Conservation (phyloP, 2,797 vertebrate species). For the Myotis pilosus region DNA sequence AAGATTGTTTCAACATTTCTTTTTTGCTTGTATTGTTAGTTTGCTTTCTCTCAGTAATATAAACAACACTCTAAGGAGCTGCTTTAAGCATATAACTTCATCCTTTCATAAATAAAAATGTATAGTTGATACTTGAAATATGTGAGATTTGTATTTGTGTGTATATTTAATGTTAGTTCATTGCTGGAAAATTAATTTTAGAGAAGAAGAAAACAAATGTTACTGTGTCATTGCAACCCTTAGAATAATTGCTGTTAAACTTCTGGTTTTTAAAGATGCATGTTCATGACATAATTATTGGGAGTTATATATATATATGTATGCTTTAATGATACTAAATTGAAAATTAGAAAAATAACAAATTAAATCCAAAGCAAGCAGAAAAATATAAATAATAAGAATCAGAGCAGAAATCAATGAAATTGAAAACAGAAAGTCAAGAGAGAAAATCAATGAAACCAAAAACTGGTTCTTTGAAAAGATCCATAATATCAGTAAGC, state of each 20-base stretch:
- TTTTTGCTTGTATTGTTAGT: neutral
- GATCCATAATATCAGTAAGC: neutral
- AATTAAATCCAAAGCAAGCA: neutral
- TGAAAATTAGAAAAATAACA: neutral
- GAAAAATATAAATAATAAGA: neutral
- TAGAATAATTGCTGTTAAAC: neutral
- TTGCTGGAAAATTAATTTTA: neutral
- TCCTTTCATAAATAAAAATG: neutral
- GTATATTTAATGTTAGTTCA: neutral
- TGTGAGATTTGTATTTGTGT: neutral
- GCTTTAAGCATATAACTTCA: neutral
- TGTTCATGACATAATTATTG: neutral
- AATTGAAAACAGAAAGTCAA: neutral
- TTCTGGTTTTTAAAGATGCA: neutral
- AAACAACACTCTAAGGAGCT: neutral
- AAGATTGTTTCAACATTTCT: neutral
- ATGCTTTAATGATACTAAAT: neutral
- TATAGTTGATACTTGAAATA: neutral
- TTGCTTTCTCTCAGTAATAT: neutral
- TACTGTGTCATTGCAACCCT: neutral
- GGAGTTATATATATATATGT: neutral
- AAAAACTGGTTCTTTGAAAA: neutral
- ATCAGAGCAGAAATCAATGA: neutral
- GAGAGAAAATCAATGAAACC: neutral
- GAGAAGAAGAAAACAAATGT: neutral